Percentiles rank a stretch among this genome's conserved stretches.
Evolutionary conservation across 2,888 invertebrate species (phyloP).

Genomic region (Rhamphomyia laevipes): DNA sequence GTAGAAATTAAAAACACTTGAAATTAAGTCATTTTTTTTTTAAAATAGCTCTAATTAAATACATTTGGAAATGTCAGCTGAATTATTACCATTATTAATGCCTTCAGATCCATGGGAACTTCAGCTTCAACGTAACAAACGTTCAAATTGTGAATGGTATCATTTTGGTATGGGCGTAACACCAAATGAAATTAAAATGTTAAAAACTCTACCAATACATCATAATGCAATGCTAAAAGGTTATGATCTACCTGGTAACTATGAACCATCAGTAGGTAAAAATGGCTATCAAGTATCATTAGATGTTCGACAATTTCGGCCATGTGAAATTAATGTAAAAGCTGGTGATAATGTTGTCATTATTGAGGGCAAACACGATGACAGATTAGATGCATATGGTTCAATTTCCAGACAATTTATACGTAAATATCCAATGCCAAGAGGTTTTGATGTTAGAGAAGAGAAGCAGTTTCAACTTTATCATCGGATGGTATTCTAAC

Average conservation of each 20-base stretch:
- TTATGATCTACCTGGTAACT: no score
- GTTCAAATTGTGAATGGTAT: not conserved
- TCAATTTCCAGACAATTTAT: slow-evolving; percentile 56
- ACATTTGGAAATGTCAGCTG: no score
- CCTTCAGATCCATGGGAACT: not conserved
- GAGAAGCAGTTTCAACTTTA: slow-evolving; percentile 61
- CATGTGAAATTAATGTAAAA: slow-evolving; percentile 60
- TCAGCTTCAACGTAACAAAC: not conserved
- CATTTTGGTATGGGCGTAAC: not conserved
- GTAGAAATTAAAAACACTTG: no score
- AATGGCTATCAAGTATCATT: slow-evolving; percentile 65
- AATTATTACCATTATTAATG: no score
- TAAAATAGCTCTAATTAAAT: no score
- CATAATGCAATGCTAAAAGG: no score
- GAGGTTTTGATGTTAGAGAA: slow-evolving; percentile 59
- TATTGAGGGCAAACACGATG: slow-evolving; percentile 71
- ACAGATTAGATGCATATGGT: slow-evolving; percentile 73
- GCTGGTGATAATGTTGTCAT: slow-evolving; percentile 48
- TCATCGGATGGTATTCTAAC: slow-evolving; percentile 65
- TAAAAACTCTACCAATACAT: not conserved
- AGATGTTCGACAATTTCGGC: slow-evolving; percentile 60
- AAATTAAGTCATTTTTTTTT: no score
- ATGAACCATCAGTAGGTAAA: slow-evolving; percentile 40
- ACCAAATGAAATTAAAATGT: not conserved
- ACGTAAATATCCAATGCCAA: slow-evolving; percentile 41